phyloP scores from a whole-genome alignment of 2,888 invertebrate genomes.

The Hydropsyche betteni region DNA sequence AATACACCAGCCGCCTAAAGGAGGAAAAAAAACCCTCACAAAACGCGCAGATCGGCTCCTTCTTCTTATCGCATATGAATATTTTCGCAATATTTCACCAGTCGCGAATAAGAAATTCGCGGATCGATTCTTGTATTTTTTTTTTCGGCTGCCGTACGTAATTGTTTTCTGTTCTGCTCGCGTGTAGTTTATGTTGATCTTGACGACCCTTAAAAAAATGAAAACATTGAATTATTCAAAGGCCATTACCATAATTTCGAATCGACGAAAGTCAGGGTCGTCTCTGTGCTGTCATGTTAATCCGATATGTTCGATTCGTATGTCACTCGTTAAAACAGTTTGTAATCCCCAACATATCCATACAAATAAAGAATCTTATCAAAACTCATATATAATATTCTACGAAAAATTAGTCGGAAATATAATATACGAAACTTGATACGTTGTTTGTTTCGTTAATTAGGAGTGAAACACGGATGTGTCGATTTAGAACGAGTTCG shows the following conservation, averaged over 20 bases:
- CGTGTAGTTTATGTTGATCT: slow-evolving; percentile 17
- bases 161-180: slow-evolving; percentile 25
- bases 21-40: slow-evolving; percentile 2
- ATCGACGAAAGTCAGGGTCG: slow-evolving; percentile 24
- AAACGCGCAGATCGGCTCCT: neutral
- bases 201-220: slow-evolving; percentile 19
- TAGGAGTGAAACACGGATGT: neutral
- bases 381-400: too few relatives aligned
- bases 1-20: neutral
- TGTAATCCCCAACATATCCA: too few relatives aligned
- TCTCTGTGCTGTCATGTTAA: slow-evolving; percentile 6
- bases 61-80: slow-evolving; percentile 2
- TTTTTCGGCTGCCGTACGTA: neutral
- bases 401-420: too few relatives aligned
- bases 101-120: too few relatives aligned
- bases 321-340: neutral
- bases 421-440: too few relatives aligned
- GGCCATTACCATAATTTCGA: slow-evolving; percentile 24
- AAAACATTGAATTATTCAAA: slow-evolving; percentile 26
- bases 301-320: slow-evolving; percentile 19
- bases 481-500: neutral
- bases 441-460: neutral
- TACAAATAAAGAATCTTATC: too few relatives aligned
- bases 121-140: neutral
- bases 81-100: neutral